Conservation (phyloP, 2,888 invertebrate genomes). For the Gymnosoma rotundatum region DNA sequence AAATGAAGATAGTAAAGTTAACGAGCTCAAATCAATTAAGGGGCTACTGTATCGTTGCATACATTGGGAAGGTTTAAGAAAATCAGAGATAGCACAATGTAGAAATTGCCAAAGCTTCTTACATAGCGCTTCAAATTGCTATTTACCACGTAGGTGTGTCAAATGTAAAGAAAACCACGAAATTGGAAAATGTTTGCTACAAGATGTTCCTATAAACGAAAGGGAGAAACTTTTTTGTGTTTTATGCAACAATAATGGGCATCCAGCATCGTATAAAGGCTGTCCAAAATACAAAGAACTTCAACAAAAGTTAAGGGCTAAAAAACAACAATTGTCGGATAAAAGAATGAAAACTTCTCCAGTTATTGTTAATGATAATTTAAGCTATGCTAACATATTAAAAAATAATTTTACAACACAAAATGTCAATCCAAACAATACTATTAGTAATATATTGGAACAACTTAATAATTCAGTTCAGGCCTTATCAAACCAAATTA, state of each 20-base stretch:
- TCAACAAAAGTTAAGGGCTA: conserved; percentile 7
- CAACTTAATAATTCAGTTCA: no score
- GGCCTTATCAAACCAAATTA: no score
- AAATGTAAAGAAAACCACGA: conserved; percentile 8
- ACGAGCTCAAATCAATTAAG: no score
- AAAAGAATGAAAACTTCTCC: conserved; percentile 15
- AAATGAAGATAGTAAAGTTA: no score
- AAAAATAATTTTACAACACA: conserved; percentile 9
- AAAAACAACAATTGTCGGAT: conserved; percentile 6
- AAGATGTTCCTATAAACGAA: neutral
- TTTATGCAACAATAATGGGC: conserved; percentile 8
- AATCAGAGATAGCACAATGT: conserved; percentile 6
- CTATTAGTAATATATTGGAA: conserved; percentile 5
- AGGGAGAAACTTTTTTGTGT: conserved; percentile 10
- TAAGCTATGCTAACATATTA: conserved; percentile 9
- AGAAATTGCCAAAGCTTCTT: conserved; percentile 15
- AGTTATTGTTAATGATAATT: conserved; percentile 14
- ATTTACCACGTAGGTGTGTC: neutral
- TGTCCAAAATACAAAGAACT: neutral
- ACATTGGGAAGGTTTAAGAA: conserved; percentile 6
- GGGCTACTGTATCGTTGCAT: neutral
- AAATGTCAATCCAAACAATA: neutral
- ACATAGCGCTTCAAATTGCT: conserved; percentile 6
- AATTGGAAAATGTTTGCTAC: conserved; percentile 4
- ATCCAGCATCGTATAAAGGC: conserved; percentile 5